A percentile compares a stretch with the other conserved stretches of the same genome.
These are phyloP conservation scores for Sipha flava DNA, from an alignment of 1,140 invertebrate species.

Conservation along the genomic window DNA sequence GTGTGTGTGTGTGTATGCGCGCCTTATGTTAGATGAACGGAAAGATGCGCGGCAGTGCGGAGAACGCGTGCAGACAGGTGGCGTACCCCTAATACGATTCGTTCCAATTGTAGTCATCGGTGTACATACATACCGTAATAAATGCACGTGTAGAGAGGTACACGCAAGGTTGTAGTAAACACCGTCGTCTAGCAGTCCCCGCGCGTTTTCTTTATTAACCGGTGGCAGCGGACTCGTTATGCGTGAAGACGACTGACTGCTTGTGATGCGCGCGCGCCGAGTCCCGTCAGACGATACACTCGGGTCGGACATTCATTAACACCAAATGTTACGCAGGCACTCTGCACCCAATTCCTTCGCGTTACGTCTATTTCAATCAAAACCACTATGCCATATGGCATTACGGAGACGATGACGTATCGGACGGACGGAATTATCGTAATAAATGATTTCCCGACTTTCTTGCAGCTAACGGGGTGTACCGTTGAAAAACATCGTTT, in stretches of 20 bases:
- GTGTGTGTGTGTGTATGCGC: not conserved
- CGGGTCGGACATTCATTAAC: slow-evolving; percentile 7
- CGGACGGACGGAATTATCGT: not conserved
- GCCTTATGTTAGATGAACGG: not conserved
- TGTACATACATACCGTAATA: not conserved
- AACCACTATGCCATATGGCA: not conserved
- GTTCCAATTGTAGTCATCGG: not conserved
- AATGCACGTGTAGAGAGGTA: not conserved
- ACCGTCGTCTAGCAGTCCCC: not conserved
- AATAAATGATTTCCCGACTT: not conserved
- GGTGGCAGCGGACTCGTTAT: not conserved
- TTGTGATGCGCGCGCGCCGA: no score
- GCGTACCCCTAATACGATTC: slow-evolving; percentile 18
- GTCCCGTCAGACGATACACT: not conserved
- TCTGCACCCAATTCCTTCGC: not conserved
- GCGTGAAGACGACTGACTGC: not conserved
- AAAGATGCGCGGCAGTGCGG: not conserved
- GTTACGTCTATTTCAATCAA: slow-evolving; percentile 19
- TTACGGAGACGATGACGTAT: not conserved
- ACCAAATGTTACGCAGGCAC: not conserved
- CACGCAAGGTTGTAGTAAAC: not conserved
- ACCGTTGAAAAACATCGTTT: no score
- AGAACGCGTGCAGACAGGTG: not conserved
- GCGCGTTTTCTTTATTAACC: not conserved
- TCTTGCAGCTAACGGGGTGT: no score